phyloP scores from a whole-genome alignment of 1,140 invertebrate genomes.

The Diabrotica undecimpunctata region DNA sequence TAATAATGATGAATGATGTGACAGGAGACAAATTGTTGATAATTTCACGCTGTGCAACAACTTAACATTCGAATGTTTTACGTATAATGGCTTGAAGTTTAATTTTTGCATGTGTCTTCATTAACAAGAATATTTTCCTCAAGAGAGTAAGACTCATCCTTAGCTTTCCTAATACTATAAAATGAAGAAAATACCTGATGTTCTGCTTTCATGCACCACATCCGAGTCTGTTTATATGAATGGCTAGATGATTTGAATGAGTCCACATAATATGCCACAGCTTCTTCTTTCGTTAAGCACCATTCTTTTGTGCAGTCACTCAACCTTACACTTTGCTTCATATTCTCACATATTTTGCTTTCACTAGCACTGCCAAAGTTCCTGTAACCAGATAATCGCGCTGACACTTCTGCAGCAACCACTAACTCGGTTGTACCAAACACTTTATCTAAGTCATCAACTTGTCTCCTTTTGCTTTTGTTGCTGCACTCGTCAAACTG shows the following conservation, averaged over 20 bases:
- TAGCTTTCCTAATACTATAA: background rate
- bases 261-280: background rate
- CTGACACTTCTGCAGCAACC: too few relatives aligned
- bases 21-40: background rate
- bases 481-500: too few relatives aligned
- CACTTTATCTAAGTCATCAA: background rate
- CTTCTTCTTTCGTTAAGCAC: background rate
- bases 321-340: background rate
- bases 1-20: background rate
- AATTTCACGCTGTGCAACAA: background rate
- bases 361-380: too few relatives aligned
- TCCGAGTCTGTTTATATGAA: background rate
- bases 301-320: too few relatives aligned
- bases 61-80: background rate
- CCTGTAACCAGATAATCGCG: too few relatives aligned
- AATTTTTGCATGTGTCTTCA: background rate
- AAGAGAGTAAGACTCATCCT: background rate
- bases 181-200: background rate
- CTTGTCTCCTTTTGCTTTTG: too few relatives aligned
- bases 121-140: background rate
- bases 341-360: background rate
- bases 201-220: background rate
- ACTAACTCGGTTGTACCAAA: background rate
- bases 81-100: background rate
- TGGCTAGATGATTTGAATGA: background rate